phyloP scores from a whole-genome alignment of 1,140 invertebrate genomes.

The Neodiprion fabricii region DNA sequence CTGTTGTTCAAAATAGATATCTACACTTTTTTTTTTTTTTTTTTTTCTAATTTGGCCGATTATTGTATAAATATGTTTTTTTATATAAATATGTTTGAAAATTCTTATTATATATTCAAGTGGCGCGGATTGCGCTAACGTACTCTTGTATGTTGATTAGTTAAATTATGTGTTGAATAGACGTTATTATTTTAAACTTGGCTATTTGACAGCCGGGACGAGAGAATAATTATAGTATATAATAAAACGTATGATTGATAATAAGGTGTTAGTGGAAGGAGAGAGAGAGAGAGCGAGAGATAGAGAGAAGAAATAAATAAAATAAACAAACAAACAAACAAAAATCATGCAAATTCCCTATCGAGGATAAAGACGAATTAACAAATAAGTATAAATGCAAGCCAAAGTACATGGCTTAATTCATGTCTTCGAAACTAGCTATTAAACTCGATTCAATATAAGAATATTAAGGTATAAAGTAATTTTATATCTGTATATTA shows the following conservation, averaged over 20 bases:
- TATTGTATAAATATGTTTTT: too few species aligned
- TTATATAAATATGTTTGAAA: too few species aligned
- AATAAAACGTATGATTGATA: not conserved
- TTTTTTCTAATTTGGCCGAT: too few species aligned
- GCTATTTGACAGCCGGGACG: not conserved
- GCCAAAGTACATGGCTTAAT: slow-evolving; percentile 3
- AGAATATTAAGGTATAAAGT: not conserved
- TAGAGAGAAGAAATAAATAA: slow-evolving; percentile 9
- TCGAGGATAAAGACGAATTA: slow-evolving; percentile 2
- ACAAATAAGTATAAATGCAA: not conserved
- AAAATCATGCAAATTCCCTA: not conserved
- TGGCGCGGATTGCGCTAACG: not conserved
- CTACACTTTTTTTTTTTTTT: too few species aligned
- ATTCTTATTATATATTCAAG: not conserved
- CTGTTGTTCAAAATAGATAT: too few species aligned
- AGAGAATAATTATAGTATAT: slow-evolving; percentile 10
- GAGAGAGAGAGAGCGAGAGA: slow-evolving; percentile 15
- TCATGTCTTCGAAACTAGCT: slow-evolving; percentile 7
- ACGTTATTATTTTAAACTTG: too few species aligned
- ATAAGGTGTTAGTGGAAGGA: slow-evolving; percentile 6
- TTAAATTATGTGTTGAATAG: too few species aligned
- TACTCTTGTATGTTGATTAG: not conserved
- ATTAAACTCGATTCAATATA: not conserved
- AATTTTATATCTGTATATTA: not conserved
- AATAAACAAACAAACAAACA: slow-evolving; percentile 3